Evolutionary conservation across 2,888 invertebrate species (phyloP).

Genomic region (Anoncus sp.): DNA sequence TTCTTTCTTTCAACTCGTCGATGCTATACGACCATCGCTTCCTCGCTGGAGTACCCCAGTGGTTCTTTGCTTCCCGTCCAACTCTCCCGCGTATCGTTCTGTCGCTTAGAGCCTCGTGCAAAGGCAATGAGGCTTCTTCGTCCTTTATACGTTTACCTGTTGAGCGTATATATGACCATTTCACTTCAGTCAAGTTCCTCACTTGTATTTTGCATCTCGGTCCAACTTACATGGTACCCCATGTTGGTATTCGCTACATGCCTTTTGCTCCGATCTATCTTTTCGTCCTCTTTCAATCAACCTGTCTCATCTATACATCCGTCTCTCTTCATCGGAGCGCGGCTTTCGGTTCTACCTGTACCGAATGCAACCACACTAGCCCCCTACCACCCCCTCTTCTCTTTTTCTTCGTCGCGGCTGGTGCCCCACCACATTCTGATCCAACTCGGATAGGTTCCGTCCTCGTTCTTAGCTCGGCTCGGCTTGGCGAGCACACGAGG

Average conservation of each 20-base stretch:
- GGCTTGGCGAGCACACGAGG: constrained; percentile 71
- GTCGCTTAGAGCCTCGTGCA: constrained; percentile 13
- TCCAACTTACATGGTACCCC: neutral
- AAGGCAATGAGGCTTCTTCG: constrained; percentile 2
- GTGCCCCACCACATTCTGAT: constrained; percentile 56
- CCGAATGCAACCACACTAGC: constrained; percentile 70
- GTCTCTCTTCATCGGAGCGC: constrained; percentile 26
- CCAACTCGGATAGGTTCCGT: constrained; percentile 50
- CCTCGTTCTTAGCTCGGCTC: constrained; percentile 67
- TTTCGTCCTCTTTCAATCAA: constrained; percentile 1
- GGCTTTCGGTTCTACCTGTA: constrained; percentile 54
- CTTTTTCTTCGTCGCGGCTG: constrained; percentile 65
- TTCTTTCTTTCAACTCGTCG: neutral
- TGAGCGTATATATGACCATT: constrained; percentile 10
- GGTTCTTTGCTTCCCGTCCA: constrained; percentile 18
- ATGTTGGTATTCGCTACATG: neutral
- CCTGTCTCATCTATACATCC: constrained; percentile 22
- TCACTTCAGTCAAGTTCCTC: constrained; percentile 2
- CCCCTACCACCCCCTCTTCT: constrained; percentile 71
- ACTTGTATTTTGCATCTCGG: neutral
- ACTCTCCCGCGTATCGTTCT: constrained; percentile 10
- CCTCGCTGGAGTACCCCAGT: neutral
- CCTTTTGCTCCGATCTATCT: neutral
- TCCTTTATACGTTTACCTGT: constrained; percentile 20
- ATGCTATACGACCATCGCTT: neutral